phyloP scores from a whole-genome alignment of 2,113 vertebrate species.

The Ia io region DNA sequence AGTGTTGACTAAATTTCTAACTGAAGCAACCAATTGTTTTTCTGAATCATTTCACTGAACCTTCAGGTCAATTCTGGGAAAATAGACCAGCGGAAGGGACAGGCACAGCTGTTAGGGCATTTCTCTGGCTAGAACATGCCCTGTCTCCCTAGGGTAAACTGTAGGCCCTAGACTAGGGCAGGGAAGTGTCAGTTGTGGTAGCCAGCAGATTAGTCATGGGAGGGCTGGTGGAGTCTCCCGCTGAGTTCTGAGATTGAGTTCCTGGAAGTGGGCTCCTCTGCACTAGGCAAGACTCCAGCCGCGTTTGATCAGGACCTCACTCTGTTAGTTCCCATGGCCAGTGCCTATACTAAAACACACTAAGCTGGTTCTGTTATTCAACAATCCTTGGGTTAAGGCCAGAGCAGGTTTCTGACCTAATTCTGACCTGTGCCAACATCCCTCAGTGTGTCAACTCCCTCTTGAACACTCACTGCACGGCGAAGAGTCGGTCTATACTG shows the following conservation, averaged over 20 bases:
- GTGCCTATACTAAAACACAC: not conserved
- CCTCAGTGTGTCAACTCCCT: not conserved
- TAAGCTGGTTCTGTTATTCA: not conserved
- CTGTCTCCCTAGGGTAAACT: not conserved
- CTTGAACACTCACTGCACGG: not conserved
- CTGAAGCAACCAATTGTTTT: not conserved
- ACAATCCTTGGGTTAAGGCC: not conserved
- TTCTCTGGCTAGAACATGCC: slow-evolving; percentile 1
- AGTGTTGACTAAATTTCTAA: slow-evolving; percentile 14
- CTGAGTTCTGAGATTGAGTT: not conserved
- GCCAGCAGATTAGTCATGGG: not conserved
- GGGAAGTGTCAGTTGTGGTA: not conserved
- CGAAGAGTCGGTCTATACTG: not conserved
- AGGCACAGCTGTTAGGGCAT: slow-evolving; percentile 42
- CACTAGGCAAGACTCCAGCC: not conserved
- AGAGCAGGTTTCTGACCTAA: not conserved
- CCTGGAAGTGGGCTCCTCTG: not conserved
- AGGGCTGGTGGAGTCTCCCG: not conserved
- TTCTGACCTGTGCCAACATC: not conserved
- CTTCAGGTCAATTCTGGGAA: slow-evolving; percentile 29
- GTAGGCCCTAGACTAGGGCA: not conserved
- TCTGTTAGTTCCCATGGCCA: not conserved
- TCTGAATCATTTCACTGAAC: not conserved
- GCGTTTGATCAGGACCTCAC: not conserved
- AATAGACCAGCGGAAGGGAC: not conserved